Evolutionary conservation across 2,888 invertebrate genomes (phyloP), one percentile per base, ranked within the genome.

Genomic region (Zeuzera pyrina): DNA sequence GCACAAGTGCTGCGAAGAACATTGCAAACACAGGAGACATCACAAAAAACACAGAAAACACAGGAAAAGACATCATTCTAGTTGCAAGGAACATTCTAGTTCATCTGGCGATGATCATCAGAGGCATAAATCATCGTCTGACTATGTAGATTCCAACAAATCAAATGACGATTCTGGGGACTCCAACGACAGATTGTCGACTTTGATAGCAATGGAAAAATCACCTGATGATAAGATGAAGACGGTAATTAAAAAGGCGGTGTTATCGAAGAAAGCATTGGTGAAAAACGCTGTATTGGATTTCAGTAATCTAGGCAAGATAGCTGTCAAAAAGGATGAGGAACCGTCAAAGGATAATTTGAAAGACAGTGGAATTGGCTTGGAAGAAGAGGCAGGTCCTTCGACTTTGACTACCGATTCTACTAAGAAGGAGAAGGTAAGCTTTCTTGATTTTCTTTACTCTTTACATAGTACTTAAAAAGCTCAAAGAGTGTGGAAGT

Each of bases 41-140:
- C 92, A 92, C 48, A 92, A 91, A 65, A 93, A 92, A 59, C 91
- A 92, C 52, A 88, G 88, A 45, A 92, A 92, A 69, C 92, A 92
- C 52, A 89, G 90, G 63, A 91, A 91, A 56, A 88, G 91, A 57
- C 88, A 92, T 67, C 88, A 90, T 34, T 83, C 83, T 0, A 66
- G 66, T 34, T 66, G 70, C 45, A 83, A 81, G 51, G 84, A 84
- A 33, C 79, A 68, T 26, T 81, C 81, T 1, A 78, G 85, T 35
- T 84, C 84, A 3, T 84, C 84, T 0, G 78, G 78, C 5, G 84
- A 86, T 26, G 86, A 86, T 44, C 78, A 83, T 24, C 62, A 71
- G 19, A 63, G 59, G 45, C 64, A 57, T 16, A 78, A 76, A 34
- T 70, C 74, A 2, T 70, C 72, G 2, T 69, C 77, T 2, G 83